Base-by-base conservation (phyloP, 2,113 vertebrate species). In the Saiga tatarica region DNA sequence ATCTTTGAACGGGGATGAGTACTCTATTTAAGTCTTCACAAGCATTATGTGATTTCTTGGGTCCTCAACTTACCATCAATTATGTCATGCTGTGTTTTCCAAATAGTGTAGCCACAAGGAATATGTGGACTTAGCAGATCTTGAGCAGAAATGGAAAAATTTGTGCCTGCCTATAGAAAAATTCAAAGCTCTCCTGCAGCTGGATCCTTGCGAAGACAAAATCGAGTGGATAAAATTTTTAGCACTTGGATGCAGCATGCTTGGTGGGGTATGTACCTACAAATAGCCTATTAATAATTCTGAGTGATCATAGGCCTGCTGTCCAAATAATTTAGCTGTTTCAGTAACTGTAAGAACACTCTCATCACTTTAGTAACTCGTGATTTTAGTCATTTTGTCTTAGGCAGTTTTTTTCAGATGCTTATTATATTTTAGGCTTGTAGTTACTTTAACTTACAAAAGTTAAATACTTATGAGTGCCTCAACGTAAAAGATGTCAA, bases 181-280 rank as follows among this genome's bases (percentile, higher is more conserved):
- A 79, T 98, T 99, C 87, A 89, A 98, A 60, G 97, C 89, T 4
- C 89, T 99, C 93, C 91, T 99, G 90, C 92, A 97, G 0, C 12
- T 99, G 97, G 99, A 99, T 0, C 78, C 96, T 84, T 99, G 99
- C 0, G 67, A 28, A 0, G 81, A 98, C 26, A 88, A 98, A 21
- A 93, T 99, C 1, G 97, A 99, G 62, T 99, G 99, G 99, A 99
- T 99, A 97, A 99, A 99, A 50, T 99, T 99, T 95, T 99, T 99
- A 78, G 99, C 99, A 0, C 99, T 99, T 60, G 99, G 99, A 60
- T 99, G 99, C 95, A 99, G 99, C 7, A 1, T 98, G 79, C 98
- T 99, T 0, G 99, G 99, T 84, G 98, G 98, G 99, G 99, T 99
- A 98, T 0, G 99, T 99, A 92, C 82, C 94, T 28, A 6, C 19